A percentile compares a stretch with the other conserved stretches of the same genome.
phyloP scores from a whole-genome alignment of 1,140 invertebrate genomes.

The Aplysia californica region DNA sequence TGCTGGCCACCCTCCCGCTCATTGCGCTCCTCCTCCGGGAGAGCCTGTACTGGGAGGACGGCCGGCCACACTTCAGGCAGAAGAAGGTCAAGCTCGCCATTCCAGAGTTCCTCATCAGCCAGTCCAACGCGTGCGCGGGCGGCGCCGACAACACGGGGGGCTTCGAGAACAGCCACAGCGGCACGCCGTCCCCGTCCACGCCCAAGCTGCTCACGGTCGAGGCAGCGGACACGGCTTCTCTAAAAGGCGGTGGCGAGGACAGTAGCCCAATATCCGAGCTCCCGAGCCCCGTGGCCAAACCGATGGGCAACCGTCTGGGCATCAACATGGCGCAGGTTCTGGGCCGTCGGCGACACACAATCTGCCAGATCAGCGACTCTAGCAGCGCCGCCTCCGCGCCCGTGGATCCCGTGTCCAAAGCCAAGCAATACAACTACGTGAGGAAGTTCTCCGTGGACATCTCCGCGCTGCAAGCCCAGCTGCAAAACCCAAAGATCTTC shows the following conservation, averaged over 20 bases:
- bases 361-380: conserved; percentile 56
- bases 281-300: not conserved
- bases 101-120: conserved; percentile 30
- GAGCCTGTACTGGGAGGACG: conserved; percentile 11
- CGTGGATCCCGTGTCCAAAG: conserved; percentile 38
- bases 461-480: conserved; percentile 61
- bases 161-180: conserved; percentile 15
- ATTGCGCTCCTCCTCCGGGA: not conserved
- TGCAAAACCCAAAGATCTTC: conserved; percentile 63
- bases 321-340: conserved; percentile 36
- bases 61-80: conserved; percentile 7
- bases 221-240: conserved; percentile 21
- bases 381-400: conserved; percentile 14
- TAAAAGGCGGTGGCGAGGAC: conserved; percentile 30
- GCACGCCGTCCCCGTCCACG: conserved; percentile 20
- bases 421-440: conserved; percentile 63
- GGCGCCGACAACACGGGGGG: conserved; percentile 11
- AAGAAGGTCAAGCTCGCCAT: conserved; percentile 13
- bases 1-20: not conserved
- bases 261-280: conserved; percentile 9
- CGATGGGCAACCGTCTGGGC: conserved; percentile 21
- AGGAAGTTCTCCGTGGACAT: conserved; percentile 66
- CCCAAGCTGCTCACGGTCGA: conserved; percentile 21
- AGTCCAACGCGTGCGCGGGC: conserved; percentile 18
- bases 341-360: conserved; percentile 56